Evolutionary conservation across 2,888 invertebrate species (phyloP), one percentile per base, ranked within the genome.

Genomic region (Pristionchus exspectatus): DNA sequence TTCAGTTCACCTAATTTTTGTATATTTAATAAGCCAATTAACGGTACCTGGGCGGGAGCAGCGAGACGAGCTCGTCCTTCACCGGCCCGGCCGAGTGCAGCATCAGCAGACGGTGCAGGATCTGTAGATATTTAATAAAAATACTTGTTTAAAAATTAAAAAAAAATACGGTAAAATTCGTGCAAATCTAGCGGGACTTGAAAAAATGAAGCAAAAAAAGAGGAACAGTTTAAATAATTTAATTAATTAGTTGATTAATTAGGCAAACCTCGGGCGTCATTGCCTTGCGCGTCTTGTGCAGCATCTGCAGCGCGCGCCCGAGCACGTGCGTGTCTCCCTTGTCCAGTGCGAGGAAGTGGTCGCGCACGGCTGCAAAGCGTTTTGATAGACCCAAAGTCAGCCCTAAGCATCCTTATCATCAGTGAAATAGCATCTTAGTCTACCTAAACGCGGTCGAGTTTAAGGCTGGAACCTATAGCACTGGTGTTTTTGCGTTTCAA

Each of bases 201-300:
- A 3, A 50, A 50, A 50, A 44, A 44, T 44, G 44, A 44, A 3
- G 12, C 44, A 50, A n/a, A 12, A 44, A 38, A 38, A 38, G 38
- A 38, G 3, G 38, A 38, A 38, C 38, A 38, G 5, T 3, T 38
- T 38, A 3, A 38, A 38, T 38, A 38, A 38, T 38, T 38, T 38
- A 38, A 38, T 38, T 30, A 24, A 81, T 44, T 38, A 44, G 24
- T 1, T 24, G 10, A 30, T n/a, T 21, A 63, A 4, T 72, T 54
- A 90, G n/a, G 87, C 59, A 91, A n/a, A 93, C 88, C 38, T 90
- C 91, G 44, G 90, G 87, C 90, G 92, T 93, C 83, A 94, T 85
- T 27, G 91, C 90, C 90, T 93, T 94, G 21, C 94, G 91, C 50
- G 93, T 94, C 86, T 93, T 92, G 72, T 91, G 91, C 87, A 94